These are phyloP conservation scores for Anisognathus igniventris DNA, from an alignment of 2,797 vertebrate species.

Conservation along the genomic window DNA sequence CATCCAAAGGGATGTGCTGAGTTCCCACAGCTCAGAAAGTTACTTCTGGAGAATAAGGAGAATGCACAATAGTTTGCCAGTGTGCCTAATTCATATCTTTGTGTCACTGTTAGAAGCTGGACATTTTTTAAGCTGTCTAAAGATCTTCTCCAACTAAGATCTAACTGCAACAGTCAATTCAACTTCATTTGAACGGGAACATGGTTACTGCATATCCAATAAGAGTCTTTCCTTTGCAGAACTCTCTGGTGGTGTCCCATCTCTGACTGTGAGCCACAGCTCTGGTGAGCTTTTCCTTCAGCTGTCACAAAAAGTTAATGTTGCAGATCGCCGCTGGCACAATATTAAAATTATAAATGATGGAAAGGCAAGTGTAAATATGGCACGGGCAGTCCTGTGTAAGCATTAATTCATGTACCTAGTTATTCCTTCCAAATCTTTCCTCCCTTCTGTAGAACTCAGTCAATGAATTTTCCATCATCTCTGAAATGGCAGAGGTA, in stretches of 20 bases:
- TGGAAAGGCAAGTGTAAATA: conserved; percentile 80
- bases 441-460: background rate
- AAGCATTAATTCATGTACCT: background rate
- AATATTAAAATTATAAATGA: conserved; percentile 82
- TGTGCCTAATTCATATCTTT: background rate
- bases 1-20: too few species aligned
- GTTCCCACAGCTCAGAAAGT: background rate
- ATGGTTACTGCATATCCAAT: background rate
- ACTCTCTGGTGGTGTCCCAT: conserved; percentile 79
- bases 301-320: conserved; percentile 71
- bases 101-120: background rate
- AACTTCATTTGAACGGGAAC: background rate
- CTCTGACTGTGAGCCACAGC: conserved; percentile 81
- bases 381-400: background rate
- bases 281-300: conserved; percentile 83
- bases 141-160: background rate
- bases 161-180: background rate
- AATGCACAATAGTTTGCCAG: background rate
- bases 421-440: background rate
- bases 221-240: conserved; percentile 70
- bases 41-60: background rate
- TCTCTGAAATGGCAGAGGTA: background rate
- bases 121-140: background rate
- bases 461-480: background rate
- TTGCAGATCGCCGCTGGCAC: conserved; percentile 87